Conservation (phyloP, 2,797 vertebrate species). For the Champsocephalus gunnari region DNA sequence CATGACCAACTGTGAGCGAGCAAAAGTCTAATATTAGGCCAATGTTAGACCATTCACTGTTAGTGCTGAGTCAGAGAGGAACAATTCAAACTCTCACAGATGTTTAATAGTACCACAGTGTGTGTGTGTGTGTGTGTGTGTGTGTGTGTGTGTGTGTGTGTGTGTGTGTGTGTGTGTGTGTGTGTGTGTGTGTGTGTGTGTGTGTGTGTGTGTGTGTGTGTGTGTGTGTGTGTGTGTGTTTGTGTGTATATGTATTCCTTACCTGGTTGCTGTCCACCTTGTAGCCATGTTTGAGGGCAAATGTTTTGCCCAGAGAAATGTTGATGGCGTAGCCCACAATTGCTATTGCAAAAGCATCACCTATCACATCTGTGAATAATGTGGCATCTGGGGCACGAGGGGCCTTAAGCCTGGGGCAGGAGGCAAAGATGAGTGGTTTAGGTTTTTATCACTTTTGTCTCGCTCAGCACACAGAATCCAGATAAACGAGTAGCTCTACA, state of each 20-base stretch:
- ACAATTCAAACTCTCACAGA: conserved; percentile 3
- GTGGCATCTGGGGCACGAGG: conserved; percentile 79
- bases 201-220: conserved; percentile 3
- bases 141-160: no score
- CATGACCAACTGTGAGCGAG: conserved; percentile 7
- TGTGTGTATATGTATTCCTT: conserved; percentile 28
- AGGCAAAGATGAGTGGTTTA: neutral
- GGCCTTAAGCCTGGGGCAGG: conserved; percentile 82
- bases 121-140: neutral
- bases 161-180: neutral
- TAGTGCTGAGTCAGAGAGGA: conserved; percentile 23
- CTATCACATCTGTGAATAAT: conserved; percentile 83
- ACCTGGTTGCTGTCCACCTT: conserved; percentile 96
- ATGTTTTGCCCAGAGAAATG: conserved; percentile 95
- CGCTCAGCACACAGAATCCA: neutral
- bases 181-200: neutral
- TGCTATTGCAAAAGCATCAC: conserved; percentile 92
- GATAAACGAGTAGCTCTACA: neutral
- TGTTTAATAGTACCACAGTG: conserved; percentile 4
- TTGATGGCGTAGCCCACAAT: conserved; percentile 93
- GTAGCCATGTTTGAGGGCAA: conserved; percentile 93
- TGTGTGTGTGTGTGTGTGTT: neutral
- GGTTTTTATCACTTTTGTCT: neutral
- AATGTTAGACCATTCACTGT: conserved; percentile 4
- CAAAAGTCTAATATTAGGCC: conserved; percentile 36